Evolutionary conservation across 2,888 invertebrate species (phyloP).

Genomic region (Drosophila hamatofila): DNA sequence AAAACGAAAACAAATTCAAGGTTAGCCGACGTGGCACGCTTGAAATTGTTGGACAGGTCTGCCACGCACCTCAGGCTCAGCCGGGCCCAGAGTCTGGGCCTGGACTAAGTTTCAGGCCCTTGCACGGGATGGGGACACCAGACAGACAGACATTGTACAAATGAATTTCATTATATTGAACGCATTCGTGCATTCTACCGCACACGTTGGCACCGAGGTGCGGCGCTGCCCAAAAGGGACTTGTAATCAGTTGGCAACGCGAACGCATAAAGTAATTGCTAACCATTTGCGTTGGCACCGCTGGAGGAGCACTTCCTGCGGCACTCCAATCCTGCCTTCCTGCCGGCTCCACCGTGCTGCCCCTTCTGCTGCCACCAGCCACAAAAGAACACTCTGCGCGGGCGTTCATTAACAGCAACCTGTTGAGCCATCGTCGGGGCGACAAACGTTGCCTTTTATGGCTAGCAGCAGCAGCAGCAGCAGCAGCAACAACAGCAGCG

Average conservation of each 20-base stretch:
- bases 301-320: slow-evolving; percentile 50
- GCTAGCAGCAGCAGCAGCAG: slow-evolving; percentile 46
- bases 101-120: slow-evolving; percentile 25
- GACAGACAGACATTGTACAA: slow-evolving; percentile 52
- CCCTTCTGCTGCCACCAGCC: neutral
- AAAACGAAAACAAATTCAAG: slow-evolving; percentile 62
- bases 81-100: slow-evolving; percentile 36
- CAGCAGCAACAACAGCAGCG: slow-evolving; percentile 23
- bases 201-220: slow-evolving; percentile 72
- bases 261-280: slow-evolving; percentile 79
- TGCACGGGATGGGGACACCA: slow-evolving; percentile 1
- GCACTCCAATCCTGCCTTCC: slow-evolving; percentile 7
- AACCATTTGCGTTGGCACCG: slow-evolving; percentile 80
- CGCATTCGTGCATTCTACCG: slow-evolving; percentile 79
- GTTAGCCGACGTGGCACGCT: slow-evolving; percentile 72
- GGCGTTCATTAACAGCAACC: slow-evolving; percentile 79
- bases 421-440: slow-evolving; percentile 73
- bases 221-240: slow-evolving; percentile 64
- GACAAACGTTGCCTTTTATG: slow-evolving; percentile 78
- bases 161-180: slow-evolving; percentile 79
- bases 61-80: slow-evolving; percentile 51
- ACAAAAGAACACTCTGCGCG: slow-evolving; percentile 53
- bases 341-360: no score
- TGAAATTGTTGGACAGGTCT: slow-evolving; percentile 62
- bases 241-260: slow-evolving; percentile 78